Evolutionary conservation across 37 sponge, comb jelly and placozoan genomes (phyloP).

Genomic region (Bolinopsis microptera): DNA sequence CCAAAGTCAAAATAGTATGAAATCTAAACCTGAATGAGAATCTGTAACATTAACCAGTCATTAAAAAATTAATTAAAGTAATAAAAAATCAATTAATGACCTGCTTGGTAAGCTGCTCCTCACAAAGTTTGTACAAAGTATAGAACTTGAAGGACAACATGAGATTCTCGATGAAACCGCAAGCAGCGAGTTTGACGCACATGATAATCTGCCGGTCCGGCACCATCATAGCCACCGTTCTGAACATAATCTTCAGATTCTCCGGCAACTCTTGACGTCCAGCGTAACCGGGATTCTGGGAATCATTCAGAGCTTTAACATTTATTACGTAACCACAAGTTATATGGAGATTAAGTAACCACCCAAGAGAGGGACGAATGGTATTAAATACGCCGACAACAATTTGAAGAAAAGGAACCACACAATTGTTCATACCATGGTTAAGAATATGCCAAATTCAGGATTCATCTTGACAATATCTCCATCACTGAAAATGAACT

Average conservation of each 20-base stretch:
- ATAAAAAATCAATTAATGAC: too few relatives aligned
- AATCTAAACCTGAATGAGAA: too few relatives aligned
- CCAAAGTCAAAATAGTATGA: too few relatives aligned
- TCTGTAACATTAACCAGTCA: too few relatives aligned
- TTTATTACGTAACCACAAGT: too few relatives aligned
- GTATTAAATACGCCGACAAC: too few relatives aligned
- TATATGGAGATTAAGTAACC: too few relatives aligned
- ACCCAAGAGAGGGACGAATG: too few relatives aligned
- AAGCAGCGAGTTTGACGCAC: slow-evolving; percentile 89
- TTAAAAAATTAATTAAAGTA: too few relatives aligned
- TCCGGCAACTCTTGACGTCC: slow-evolving; percentile 98
- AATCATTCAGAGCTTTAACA: too few relatives aligned
- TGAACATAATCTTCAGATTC: slow-evolving; percentile 93
- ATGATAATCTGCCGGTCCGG: slow-evolving; percentile 97
- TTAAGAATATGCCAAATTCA: slow-evolving; percentile 97
- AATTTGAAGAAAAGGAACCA: too few relatives aligned
- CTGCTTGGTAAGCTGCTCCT: slow-evolving; percentile 97
- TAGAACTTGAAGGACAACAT: slow-evolving; percentile 89
- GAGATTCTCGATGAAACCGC: slow-evolving; percentile 94
- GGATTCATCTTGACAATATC: slow-evolving; percentile 92
- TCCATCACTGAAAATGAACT: slow-evolving; percentile 96
- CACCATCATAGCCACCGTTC: slow-evolving; percentile 99
- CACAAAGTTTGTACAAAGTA: slow-evolving; percentile 96
- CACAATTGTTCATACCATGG: too few relatives aligned
- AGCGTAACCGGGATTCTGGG: slow-evolving; percentile 95